Evolutionary conservation across 2,888 invertebrate species (phyloP), one percentile per base, ranked within the genome.

Genomic region (Sphecodes monilicornis): DNA sequence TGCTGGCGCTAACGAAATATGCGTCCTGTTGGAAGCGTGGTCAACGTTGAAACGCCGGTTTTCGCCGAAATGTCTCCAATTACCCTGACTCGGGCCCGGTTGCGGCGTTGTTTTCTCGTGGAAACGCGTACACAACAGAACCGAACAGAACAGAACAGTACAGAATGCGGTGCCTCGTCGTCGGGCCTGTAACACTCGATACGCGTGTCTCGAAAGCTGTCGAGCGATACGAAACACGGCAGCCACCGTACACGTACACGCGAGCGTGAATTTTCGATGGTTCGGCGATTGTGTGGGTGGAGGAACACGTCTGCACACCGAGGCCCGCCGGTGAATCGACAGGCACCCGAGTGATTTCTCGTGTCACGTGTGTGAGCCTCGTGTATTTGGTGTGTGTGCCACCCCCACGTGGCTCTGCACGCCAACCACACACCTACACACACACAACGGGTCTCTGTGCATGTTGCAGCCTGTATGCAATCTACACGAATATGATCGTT

Each of bases 261-360:
- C 57, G 69, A 69, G 78, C 76, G 68, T 71, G 80, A 80, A 85
- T 87, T 85, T 87, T 89, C 84, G 85, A 75, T 43, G 46, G 43
- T 6, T 57, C 75, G 36, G 73, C 72, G 26, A 57, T 26, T 5
- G 57, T 57, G 78, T 77, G 39, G 66, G 78, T 76, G 71, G 39
- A 36, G 36, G 22, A 36, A 66, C 36, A 32, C 66, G 66, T 10
- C 39, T 36, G 26, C 41, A 46, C 46, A 39, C 78, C 64, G 43
- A 70, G 36, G 36, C 26, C 26, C 22, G 78, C 50, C 22, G 36
- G 83, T 57, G 86, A 89, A 90, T 89, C 84, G 78, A 84, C 78
- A 82, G 84, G 73, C 82, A 84, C 78, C 71, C 74, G 80, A 81
- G 78, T 76, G 80, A 86, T 86, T 86, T 70, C 86, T 81, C 57